Conservation (phyloP, 1,140 invertebrate species). For the Panagrolaimus sp. region DNA sequence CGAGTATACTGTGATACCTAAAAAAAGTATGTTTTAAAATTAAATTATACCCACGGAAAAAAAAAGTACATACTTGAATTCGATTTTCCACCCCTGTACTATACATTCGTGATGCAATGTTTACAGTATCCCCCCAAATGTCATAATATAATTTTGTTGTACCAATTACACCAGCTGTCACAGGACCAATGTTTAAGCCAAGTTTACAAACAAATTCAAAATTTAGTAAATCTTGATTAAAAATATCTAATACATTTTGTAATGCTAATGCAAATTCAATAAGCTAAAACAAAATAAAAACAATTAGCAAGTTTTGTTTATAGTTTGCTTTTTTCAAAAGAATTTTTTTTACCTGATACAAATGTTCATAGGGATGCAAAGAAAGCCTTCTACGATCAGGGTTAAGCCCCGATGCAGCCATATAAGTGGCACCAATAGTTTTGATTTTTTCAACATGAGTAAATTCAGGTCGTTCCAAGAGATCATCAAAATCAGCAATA, state of each 20-base stretch:
- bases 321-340: background rate
- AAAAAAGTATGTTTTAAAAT: conserved; percentile 56
- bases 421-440: conserved; percentile 91
- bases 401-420: conserved; percentile 84
- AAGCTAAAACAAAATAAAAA: conserved; percentile 34
- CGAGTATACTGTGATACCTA: conserved; percentile 66
- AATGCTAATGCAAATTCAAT: conserved; percentile 56
- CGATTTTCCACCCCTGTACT: conserved; percentile 73
- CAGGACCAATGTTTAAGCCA: conserved; percentile 55
- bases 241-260: conserved; percentile 47
- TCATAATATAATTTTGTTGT: conserved; percentile 92
- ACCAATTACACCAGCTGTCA: conserved; percentile 71
- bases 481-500: conserved; percentile 85
- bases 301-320: conserved; percentile 14
- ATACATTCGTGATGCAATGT: conserved; percentile 90
- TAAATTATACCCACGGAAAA: background rate
- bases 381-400: conserved; percentile 58
- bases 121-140: conserved; percentile 91
- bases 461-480: conserved; percentile 72
- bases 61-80: conserved; percentile 74
- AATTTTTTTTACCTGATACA: conserved; percentile 44
- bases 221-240: conserved; percentile 56
- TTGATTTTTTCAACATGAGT: conserved; percentile 92
- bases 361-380: conserved; percentile 55
- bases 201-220: conserved; percentile 58